Percentiles rank a stretch among this genome's conserved stretches.
These are phyloP conservation scores for Idaea aversata DNA, from an alignment of 2,888 invertebrate species.

Conservation along the genomic window DNA sequence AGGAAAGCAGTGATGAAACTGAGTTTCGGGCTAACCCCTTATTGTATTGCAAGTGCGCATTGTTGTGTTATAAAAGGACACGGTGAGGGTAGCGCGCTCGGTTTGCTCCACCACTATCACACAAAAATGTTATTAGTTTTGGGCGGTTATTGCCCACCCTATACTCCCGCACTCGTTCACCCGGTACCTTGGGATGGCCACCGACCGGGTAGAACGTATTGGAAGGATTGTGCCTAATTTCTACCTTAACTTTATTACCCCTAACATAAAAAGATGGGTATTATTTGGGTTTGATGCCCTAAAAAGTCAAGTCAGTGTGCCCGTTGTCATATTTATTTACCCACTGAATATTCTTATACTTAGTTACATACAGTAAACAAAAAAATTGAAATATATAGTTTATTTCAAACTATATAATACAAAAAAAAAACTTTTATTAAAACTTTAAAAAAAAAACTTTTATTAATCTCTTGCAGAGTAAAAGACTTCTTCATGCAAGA, in stretches of 20 bases:
- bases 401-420: too few relatives aligned
- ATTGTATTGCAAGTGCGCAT: conserved; percentile 66
- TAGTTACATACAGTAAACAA: too few relatives aligned
- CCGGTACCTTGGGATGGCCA: not conserved
- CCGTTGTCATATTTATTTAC: not conserved
- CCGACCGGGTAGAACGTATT: conserved; percentile 60
- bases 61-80: conserved; percentile 68
- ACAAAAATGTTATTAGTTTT: conserved; percentile 79
- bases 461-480: too few relatives aligned
- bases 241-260: conserved; percentile 18
- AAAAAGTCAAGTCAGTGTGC: not conserved
- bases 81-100: conserved; percentile 58
- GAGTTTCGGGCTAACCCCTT: conserved; percentile 57
- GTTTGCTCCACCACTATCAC: conserved; percentile 67
- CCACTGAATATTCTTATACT: too few relatives aligned
- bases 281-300: conserved; percentile 5
- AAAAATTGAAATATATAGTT: too few relatives aligned
- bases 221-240: conserved; percentile 56
- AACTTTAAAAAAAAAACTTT: too few relatives aligned
- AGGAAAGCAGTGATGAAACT: conserved; percentile 52
- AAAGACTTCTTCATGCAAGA: too few relatives aligned
- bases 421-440: too few relatives aligned
- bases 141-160: conserved; percentile 71
- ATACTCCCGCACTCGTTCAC: not conserved
- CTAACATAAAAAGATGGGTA: not conserved